Conservation (phyloP, 1,140 invertebrate genomes). For the Himalopsyche phryganea region DNA sequence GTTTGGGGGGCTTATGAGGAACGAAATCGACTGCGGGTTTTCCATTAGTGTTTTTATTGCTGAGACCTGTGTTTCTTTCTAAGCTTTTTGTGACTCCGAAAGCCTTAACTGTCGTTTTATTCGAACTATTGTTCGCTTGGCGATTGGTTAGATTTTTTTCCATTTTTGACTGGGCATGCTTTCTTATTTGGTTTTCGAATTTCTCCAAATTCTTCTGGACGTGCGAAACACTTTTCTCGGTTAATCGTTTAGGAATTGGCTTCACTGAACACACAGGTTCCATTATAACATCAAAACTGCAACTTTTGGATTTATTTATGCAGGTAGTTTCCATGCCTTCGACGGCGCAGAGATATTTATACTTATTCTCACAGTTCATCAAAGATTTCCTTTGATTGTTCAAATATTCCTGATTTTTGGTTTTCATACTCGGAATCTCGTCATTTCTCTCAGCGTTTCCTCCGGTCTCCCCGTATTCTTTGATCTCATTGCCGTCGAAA, state of each 20-base stretch:
- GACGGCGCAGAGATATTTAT: conserved; percentile 47
- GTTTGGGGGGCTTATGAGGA: conserved; percentile 58
- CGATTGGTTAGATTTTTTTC: conserved; percentile 52
- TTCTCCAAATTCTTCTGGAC: conserved; percentile 53
- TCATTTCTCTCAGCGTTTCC: conserved; percentile 39
- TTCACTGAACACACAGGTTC: conserved; percentile 43
- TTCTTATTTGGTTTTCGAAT: conserved; percentile 51
- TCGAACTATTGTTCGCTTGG: conserved; percentile 41
- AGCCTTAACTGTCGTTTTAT: conserved; percentile 37
- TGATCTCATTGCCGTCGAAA: conserved; percentile 51
- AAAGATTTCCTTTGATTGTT: conserved; percentile 50
- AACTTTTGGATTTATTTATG: conserved; percentile 51
- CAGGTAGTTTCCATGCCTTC: conserved; percentile 44
- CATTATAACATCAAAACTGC: conserved; percentile 52
- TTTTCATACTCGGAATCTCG: conserved; percentile 55
- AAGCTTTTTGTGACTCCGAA: conserved; percentile 49
- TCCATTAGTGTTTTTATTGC: conserved; percentile 47
- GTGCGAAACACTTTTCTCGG: conserved; percentile 49
- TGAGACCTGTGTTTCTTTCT: conserved; percentile 53
- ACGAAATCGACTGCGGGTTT: conserved; percentile 55
- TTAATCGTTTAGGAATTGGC: conserved; percentile 42
- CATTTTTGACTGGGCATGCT: conserved; percentile 50
- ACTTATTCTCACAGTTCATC: conserved; percentile 46
- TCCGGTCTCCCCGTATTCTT: conserved; percentile 24
- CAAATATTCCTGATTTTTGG: conserved; percentile 52